Percentiles rank a stretch among this genome's conserved stretches.
Conservation (phyloP, 2,797 vertebrate genomes). For the Synanceia verrucosa region DNA sequence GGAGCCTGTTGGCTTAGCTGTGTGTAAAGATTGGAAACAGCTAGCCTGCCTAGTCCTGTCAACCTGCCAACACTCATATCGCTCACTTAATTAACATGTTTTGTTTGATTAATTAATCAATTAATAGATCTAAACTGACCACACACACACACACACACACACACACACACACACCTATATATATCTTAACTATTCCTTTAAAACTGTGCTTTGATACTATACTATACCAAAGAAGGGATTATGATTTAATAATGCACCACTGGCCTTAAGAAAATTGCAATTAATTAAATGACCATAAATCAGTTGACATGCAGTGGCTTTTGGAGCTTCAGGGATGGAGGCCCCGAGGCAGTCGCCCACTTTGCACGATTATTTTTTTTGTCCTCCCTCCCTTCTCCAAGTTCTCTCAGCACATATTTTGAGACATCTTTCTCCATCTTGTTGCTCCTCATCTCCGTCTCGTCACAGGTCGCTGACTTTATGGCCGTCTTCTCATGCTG, state of each 20-base stretch:
- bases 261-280: neutral
- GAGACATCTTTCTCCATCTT: constrained; percentile 8
- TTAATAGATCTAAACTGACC: neutral
- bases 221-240: neutral
- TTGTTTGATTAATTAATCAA: neutral
- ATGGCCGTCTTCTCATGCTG: constrained; percentile 19
- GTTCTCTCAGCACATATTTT: neutral
- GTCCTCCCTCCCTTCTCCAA: neutral
- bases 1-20: neutral
- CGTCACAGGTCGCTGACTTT: constrained; percentile 32
- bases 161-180: too few relatives aligned
- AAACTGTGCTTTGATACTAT: neutral
- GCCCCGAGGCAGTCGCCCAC: neutral
- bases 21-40: neutral
- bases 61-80: neutral
- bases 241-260: neutral
- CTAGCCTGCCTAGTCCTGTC: neutral
- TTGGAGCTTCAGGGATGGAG: neutral
- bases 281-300: constrained; percentile 3
- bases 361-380: neutral
- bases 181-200: neutral
- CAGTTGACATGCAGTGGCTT: neutral
- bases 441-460: neutral
- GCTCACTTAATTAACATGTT: neutral
- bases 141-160: too few relatives aligned